These are phyloP conservation scores for Drosophila quadrilineata DNA, from an alignment of 1,140 invertebrate genomes.

Conservation along the genomic window DNA sequence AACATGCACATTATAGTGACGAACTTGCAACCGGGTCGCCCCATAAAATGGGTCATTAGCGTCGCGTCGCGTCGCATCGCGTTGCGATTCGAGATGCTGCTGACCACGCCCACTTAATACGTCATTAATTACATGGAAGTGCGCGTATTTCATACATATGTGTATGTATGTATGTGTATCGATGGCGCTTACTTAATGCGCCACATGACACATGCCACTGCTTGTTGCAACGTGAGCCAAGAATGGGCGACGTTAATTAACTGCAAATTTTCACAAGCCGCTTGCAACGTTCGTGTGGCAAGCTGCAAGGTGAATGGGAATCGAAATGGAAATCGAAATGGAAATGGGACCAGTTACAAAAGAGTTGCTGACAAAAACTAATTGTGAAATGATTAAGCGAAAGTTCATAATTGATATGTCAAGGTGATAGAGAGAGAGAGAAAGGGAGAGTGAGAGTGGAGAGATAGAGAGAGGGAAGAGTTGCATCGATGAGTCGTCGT, in stretches of 20 bases:
- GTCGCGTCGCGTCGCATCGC: neutral
- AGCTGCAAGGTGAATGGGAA: neutral
- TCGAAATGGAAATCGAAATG: too few relatives aligned
- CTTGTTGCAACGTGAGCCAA: conserved; percentile 20
- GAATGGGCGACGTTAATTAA: conserved; percentile 49
- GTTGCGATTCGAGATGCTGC: conserved; percentile 30
- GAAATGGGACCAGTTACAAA: too few relatives aligned
- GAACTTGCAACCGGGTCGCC: neutral
- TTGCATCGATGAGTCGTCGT: conserved; percentile 74
- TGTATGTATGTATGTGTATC: conserved; percentile 43
- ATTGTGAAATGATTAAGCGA: conserved; percentile 61
- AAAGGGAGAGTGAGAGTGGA: conserved; percentile 13
- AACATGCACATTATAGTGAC: conserved; percentile 1
- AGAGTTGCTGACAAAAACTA: conserved; percentile 47
- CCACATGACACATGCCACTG: too few relatives aligned
- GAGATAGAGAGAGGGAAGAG: conserved; percentile 68
- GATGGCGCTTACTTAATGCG: conserved; percentile 49
- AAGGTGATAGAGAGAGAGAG: neutral
- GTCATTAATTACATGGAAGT: conserved; percentile 57
- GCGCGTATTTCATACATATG: too few relatives aligned
- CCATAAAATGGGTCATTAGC: conserved; percentile 66
- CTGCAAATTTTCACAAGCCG: conserved; percentile 44
- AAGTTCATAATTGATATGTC: conserved; percentile 43
- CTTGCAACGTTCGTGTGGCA: conserved; percentile 25
- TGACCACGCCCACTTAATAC: conserved; percentile 43